phyloP scores from a whole-genome alignment of 2,113 vertebrate species.

The Misgurnus mizolepis region DNA sequence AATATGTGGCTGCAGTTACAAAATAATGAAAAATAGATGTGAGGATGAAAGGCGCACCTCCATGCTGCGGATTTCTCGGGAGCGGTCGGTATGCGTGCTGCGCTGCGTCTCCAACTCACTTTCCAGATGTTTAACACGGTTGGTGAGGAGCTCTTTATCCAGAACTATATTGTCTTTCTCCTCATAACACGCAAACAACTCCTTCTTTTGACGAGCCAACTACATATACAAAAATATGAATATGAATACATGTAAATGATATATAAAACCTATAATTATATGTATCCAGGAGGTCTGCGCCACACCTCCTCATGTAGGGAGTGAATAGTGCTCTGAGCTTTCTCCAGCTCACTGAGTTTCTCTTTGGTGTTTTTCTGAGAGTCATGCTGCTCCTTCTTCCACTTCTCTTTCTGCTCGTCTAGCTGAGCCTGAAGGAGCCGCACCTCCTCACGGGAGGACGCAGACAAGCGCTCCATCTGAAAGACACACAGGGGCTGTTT shows the following conservation, averaged over 20 bases:
- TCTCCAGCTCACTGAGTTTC: conserved; percentile 80
- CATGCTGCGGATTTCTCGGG: conserved; percentile 80
- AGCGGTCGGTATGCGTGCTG: conserved; percentile 80
- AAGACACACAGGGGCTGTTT: too few relatives aligned
- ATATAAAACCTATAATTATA: background rate
- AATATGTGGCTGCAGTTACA: too few relatives aligned
- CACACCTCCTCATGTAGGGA: conserved; percentile 88
- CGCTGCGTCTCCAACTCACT: conserved; percentile 80
- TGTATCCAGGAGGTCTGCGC: background rate
- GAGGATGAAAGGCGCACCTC: conserved; percentile 75
- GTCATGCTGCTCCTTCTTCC: conserved; percentile 84
- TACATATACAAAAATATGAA: conserved; percentile 52
- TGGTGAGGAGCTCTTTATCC: conserved; percentile 86
- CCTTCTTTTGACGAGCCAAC: conserved; percentile 82
- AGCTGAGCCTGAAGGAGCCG: conserved; percentile 78
- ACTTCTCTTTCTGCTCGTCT: conserved; percentile 87
- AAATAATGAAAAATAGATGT: background rate
- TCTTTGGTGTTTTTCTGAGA: conserved; percentile 83
- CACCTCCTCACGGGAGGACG: conserved; percentile 75
- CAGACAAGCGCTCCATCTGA: conserved; percentile 80
- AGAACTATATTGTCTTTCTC: conserved; percentile 81
- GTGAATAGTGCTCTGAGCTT: conserved; percentile 67
- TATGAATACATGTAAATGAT: background rate
- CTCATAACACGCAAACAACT: conserved; percentile 77
- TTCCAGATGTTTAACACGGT: conserved; percentile 85